Conservation (phyloP, 2,888 invertebrate genomes). For the Eupithecia centaureata region DNA sequence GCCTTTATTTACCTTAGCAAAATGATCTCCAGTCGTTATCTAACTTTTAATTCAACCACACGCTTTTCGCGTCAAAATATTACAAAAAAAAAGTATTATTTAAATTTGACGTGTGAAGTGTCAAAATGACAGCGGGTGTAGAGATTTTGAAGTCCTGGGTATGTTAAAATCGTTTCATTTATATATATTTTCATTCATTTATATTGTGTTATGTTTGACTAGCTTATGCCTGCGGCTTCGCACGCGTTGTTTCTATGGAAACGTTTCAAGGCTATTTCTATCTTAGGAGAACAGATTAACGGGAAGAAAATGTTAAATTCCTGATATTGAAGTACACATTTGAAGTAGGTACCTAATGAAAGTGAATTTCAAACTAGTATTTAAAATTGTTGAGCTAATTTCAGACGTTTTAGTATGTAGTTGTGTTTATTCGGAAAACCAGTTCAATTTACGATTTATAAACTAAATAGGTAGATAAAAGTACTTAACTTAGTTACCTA, state of each 20-base stretch:
- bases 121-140: slow-evolving; percentile 4
- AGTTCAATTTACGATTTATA: background rate
- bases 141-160: slow-evolving; percentile 12
- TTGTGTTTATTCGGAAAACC: background rate
- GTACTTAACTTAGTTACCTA: background rate
- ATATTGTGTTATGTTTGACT: no score
- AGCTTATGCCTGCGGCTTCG: no score
- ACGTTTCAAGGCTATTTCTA: no score
- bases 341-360: no score
- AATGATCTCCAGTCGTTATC: background rate
- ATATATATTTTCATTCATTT: no score
- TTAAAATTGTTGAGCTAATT: no score
- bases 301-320: no score
- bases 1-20: background rate
- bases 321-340: no score
- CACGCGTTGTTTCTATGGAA: no score
- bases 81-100: background rate
- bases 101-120: background rate
- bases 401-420: no score
- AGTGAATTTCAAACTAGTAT: no score
- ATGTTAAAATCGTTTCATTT: background rate
- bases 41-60: background rate
- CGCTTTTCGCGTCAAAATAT: slow-evolving; percentile 2
- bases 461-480: background rate
- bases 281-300: no score